Conservation (phyloP, 2,888 invertebrate genomes). For the Yponomeuta cagnagella region DNA sequence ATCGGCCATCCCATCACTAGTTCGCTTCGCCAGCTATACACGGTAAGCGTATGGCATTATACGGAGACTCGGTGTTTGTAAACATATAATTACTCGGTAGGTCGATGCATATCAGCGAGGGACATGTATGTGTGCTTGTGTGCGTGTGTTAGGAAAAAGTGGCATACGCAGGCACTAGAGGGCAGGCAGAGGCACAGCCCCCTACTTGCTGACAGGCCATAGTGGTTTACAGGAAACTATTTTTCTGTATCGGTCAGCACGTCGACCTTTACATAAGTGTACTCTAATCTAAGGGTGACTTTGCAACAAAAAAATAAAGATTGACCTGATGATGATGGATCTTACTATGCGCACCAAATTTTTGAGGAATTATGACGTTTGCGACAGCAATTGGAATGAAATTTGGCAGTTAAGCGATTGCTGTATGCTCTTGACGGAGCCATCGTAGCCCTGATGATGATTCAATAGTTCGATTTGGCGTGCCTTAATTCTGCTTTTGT, state of each 20-base stretch:
- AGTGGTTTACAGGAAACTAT: not conserved
- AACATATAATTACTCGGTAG: slow-evolving; percentile 75
- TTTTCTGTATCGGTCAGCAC: too few relatives aligned
- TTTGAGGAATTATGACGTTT: too few relatives aligned
- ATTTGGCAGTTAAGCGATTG: too few relatives aligned
- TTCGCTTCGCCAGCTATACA: slow-evolving; percentile 9
- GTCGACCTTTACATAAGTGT: not conserved
- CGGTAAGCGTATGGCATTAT: slow-evolving; percentile 23
- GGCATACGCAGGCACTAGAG: not conserved
- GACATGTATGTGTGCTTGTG: slow-evolving; percentile 17
- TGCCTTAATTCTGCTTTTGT: too few relatives aligned
- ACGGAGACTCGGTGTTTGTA: slow-evolving; percentile 53
- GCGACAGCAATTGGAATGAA: too few relatives aligned
- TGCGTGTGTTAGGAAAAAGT: slow-evolving; percentile 3
- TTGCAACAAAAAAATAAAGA: too few relatives aligned
- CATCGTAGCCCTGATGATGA: too few relatives aligned
- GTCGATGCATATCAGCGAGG: slow-evolving; percentile 65
- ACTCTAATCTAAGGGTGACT: too few relatives aligned
- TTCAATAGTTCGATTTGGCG: too few relatives aligned
- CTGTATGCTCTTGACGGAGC: too few relatives aligned
- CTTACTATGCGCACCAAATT: too few relatives aligned
- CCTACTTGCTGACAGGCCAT: not conserved
- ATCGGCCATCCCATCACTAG: slow-evolving; percentile 8
- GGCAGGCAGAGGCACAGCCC: not conserved
- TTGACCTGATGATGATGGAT: too few relatives aligned